Percentiles rank a stretch among this genome's conserved stretches.
Conservation (phyloP, 2,797 vertebrate species). For the Sebastes vulpes region DNA sequence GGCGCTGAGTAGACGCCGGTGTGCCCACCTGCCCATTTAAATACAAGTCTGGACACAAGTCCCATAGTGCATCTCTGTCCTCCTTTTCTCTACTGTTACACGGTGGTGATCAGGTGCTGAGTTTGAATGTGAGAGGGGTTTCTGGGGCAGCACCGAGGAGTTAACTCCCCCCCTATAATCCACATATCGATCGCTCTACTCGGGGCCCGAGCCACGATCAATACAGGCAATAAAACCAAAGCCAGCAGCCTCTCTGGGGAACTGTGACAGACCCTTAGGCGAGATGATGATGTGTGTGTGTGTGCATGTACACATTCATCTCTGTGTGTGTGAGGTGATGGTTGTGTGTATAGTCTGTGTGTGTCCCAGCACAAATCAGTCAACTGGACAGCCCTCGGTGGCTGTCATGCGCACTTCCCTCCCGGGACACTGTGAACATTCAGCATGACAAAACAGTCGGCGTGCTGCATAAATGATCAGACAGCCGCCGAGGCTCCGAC, state of each 20-base stretch:
- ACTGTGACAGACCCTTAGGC: slow-evolving; percentile 44
- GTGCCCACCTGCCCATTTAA: slow-evolving; percentile 27
- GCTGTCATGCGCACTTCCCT: slow-evolving; percentile 43
- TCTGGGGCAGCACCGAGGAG: slow-evolving; percentile 35
- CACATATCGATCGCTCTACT: slow-evolving; percentile 76
- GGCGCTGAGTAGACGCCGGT: neutral
- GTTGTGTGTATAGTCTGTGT: neutral
- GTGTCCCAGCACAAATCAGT: slow-evolving; percentile 56
- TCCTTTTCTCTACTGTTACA: slow-evolving; percentile 14
- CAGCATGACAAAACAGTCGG: slow-evolving; percentile 56
- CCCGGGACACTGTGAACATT: slow-evolving; percentile 40
- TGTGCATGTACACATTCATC: neutral
- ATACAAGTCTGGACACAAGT: neutral
- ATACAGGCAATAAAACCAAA: slow-evolving; percentile 81
- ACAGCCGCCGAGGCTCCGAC: slow-evolving; percentile 16
- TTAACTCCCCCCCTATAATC: slow-evolving; percentile 64
- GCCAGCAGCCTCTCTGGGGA: slow-evolving; percentile 52
- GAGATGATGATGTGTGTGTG: neutral
- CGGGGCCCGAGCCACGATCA: slow-evolving; percentile 68
- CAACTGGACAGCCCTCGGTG: slow-evolving; percentile 45
- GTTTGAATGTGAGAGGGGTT: slow-evolving; percentile 18
- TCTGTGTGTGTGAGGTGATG: neutral
- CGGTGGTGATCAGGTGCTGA: slow-evolving; percentile 30
- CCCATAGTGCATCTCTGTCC: neutral
- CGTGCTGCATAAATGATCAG: slow-evolving; percentile 46